These are phyloP conservation scores for Gambusia affinis DNA, from an alignment of 2,113 vertebrate species.

Conservation along the genomic window DNA sequence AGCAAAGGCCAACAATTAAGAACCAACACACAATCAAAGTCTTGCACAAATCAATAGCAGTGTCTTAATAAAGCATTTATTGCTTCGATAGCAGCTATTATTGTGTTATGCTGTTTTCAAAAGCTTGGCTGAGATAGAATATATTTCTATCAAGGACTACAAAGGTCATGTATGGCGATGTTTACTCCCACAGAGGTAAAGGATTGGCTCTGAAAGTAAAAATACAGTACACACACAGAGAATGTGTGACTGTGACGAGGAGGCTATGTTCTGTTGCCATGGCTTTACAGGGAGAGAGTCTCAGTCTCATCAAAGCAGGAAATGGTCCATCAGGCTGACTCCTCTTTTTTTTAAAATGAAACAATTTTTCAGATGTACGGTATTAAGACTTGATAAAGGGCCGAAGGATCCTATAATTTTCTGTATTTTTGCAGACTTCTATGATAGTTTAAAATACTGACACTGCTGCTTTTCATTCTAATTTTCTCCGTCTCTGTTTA, in stretches of 20 bases:
- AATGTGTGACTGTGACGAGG: background rate
- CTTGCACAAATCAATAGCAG: background rate
- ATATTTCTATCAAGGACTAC: background rate
- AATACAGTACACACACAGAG: background rate
- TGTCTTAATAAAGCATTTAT: background rate
- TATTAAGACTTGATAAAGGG: constrained; percentile 22
- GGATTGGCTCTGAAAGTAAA: background rate
- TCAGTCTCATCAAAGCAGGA: constrained; percentile 6
- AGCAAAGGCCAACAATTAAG: background rate
- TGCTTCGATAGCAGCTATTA: background rate
- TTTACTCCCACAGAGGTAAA: background rate
- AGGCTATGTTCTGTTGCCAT: background rate
- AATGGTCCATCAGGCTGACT: background rate
- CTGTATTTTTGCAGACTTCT: constrained; percentile 4
- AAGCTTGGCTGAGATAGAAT: background rate
- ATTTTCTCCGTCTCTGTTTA: constrained; percentile 44
- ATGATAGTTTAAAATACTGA: constrained; percentile 12
- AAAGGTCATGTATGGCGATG: constrained; percentile 1
- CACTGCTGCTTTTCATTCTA: constrained; percentile 42
- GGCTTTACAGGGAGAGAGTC: constrained; percentile 2
- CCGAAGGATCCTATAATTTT: constrained; percentile 20
- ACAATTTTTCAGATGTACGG: constrained; percentile 3
- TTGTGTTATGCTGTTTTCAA: background rate
- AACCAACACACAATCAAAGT: background rate
- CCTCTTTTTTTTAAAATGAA: background rate